phyloP scores from a whole-genome alignment of 2,888 invertebrate species.

The Eretmocerus hayati region DNA sequence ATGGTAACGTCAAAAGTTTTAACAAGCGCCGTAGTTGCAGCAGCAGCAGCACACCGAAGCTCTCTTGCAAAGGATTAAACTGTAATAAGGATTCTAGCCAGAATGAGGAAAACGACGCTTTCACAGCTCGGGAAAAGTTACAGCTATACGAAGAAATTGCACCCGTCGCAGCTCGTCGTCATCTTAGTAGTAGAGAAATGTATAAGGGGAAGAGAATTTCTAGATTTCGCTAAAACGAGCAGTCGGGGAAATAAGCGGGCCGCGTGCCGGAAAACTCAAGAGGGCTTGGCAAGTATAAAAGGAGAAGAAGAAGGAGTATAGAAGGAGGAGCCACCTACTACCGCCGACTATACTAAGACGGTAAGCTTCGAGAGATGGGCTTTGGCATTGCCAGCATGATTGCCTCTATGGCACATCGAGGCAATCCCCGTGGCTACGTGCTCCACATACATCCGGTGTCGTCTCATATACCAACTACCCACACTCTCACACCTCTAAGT shows the following conservation, averaged over 20 bases:
- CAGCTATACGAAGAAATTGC: conserved; percentile 11
- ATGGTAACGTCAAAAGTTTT: conserved; percentile 17
- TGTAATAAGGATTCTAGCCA: conserved; percentile 23
- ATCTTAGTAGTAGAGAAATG: background rate
- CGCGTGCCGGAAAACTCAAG: background rate
- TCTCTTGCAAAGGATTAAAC: conserved; percentile 18
- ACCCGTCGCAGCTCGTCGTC: background rate
- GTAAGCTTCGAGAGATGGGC: conserved; percentile 37
- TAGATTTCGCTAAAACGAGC: conserved; percentile 28
- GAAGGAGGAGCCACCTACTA: conserved; percentile 22
- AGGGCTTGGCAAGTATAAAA: background rate
- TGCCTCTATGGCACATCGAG: conserved; percentile 48
- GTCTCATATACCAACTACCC: conserved; percentile 17
- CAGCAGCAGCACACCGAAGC: no score
- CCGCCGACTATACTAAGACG: conserved; percentile 36
- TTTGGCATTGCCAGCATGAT: conserved; percentile 45
- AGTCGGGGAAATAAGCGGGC: conserved; percentile 17
- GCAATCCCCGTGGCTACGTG: conserved; percentile 48
- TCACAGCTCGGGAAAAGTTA: conserved; percentile 21
- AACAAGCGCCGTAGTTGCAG: conserved; percentile 10
- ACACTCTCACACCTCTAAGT: background rate
- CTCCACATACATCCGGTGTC: conserved; percentile 44
- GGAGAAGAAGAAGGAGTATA: conserved; percentile 21
- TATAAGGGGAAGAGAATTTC: conserved; percentile 21
- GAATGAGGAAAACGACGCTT: conserved; percentile 21